Conservation (phyloP, 2,797 vertebrate genomes). For the Parauchenoglanis punctatus region DNA sequence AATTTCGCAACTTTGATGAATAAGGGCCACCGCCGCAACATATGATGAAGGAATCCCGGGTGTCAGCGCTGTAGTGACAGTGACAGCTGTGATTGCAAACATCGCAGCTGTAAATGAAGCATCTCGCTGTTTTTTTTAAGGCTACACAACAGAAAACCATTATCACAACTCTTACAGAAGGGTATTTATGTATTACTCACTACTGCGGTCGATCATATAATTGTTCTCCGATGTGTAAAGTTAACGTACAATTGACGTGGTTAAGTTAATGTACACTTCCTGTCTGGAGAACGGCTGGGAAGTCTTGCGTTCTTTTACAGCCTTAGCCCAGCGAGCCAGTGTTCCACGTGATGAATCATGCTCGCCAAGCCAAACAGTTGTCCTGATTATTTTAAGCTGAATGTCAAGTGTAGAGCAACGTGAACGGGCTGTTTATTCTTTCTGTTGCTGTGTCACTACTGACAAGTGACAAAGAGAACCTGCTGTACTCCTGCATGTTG, state of each 20-base stretch:
- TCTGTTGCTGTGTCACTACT: neutral
- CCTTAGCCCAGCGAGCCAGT: neutral
- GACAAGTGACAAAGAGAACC: neutral
- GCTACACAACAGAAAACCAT: neutral
- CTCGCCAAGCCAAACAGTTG: neutral
- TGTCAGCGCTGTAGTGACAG: neutral
- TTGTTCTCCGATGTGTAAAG: no score
- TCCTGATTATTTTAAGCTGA: constrained; percentile 22
- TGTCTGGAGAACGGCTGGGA: neutral
- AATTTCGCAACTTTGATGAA: constrained; percentile 11
- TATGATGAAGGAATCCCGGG: neutral
- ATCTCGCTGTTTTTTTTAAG: neutral
- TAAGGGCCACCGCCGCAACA: no score
- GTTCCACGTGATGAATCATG: neutral
- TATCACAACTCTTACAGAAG: no score
- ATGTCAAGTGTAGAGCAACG: constrained; percentile 8
- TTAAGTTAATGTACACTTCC: neutral
- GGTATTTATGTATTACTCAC: neutral
- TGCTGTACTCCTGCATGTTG: neutral
- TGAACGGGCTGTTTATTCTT: neutral
- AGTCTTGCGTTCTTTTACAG: neutral
- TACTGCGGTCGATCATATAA: neutral
- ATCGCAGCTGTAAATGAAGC: neutral
- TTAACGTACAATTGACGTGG: no score
- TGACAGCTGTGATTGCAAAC: neutral